These are phyloP conservation scores for Arctia plantaginis DNA, from an alignment of 2,888 invertebrate species.

Conservation along the genomic window DNA sequence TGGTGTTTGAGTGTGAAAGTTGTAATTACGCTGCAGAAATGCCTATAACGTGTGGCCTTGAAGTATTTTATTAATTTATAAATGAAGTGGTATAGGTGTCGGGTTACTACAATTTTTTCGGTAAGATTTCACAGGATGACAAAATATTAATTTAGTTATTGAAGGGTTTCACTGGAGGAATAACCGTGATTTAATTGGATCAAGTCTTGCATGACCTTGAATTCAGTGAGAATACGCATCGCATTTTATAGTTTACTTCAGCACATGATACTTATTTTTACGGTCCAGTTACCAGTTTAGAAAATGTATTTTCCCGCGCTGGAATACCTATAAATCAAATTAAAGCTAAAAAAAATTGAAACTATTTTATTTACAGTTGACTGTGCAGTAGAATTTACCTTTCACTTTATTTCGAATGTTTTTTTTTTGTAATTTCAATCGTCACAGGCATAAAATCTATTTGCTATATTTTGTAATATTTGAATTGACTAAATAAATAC, in stretches of 20 bases:
- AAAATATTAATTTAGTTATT: slow-evolving; percentile 17
- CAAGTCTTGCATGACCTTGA: slow-evolving; percentile 54
- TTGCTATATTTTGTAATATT: too few species aligned
- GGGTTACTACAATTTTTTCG: slow-evolving; percentile 42
- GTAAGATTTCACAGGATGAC: slow-evolving; percentile 33
- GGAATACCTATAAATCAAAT: slow-evolving; percentile 4
- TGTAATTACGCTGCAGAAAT: slow-evolving; percentile 64
- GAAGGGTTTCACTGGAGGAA: slow-evolving; percentile 23
- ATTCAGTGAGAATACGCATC: slow-evolving; percentile 50
- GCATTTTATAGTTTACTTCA: slow-evolving; percentile 24
- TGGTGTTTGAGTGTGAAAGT: slow-evolving; percentile 79
- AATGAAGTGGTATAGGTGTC: slow-evolving; percentile 37
- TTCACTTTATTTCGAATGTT: background rate
- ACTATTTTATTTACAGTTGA: background rate
- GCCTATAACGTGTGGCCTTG: slow-evolving; percentile 66
- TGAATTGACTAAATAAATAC: slow-evolving; percentile 25
- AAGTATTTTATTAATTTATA: slow-evolving; percentile 46
- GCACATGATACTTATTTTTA: slow-evolving; percentile 30
- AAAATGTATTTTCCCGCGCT: slow-evolving; percentile 29
- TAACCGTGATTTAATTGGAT: slow-evolving; percentile 48
- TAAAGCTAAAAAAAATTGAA: slow-evolving; percentile 20
- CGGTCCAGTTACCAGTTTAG: slow-evolving; percentile 34
- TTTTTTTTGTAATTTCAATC: slow-evolving; percentile 14
- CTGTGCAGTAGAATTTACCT: background rate
- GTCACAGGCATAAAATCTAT: background rate